Evolutionary conservation across 1,140 invertebrate genomes (phyloP).

Genomic region (Doryteuthis pealeii): DNA sequence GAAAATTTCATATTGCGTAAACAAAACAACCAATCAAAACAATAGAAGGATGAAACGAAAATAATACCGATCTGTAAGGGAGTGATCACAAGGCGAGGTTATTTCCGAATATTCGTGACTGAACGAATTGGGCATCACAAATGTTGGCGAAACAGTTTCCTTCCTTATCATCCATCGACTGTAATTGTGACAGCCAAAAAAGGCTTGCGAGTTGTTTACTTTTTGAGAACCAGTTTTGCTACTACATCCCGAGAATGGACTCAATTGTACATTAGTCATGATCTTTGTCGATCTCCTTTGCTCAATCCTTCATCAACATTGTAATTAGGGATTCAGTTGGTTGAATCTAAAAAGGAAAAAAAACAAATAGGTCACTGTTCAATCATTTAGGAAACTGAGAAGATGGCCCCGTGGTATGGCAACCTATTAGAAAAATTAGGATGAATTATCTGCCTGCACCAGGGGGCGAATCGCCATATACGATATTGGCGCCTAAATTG

Average conservation of each 20-base stretch:
- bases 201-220: constrained; percentile 86
- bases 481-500: background rate
- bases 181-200: constrained; percentile 93
- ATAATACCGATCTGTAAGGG: constrained; percentile 90
- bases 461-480: background rate
- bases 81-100: constrained; percentile 91
- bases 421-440: background rate
- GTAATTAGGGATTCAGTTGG: constrained; percentile 88
- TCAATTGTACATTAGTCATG: constrained; percentile 98
- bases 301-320: constrained; percentile 84
- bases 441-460: background rate
- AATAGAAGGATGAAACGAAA: too few relatives aligned
- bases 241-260: constrained; percentile 91
- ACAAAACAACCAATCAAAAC: too few relatives aligned
- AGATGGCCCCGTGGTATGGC: background rate
- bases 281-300: constrained; percentile 93
- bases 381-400: background rate
- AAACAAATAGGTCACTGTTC: background rate
- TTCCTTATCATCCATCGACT: constrained; percentile 86
- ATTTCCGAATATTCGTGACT: constrained; percentile 95
- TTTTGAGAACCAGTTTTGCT: constrained; percentile 86
- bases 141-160: constrained; percentile 95
- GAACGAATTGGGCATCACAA: constrained; percentile 89
- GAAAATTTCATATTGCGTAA: too few relatives aligned
- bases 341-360: constrained; percentile 67